Conservation (phyloP, 2,113 vertebrate species). For the Gulo gulo region DNA sequence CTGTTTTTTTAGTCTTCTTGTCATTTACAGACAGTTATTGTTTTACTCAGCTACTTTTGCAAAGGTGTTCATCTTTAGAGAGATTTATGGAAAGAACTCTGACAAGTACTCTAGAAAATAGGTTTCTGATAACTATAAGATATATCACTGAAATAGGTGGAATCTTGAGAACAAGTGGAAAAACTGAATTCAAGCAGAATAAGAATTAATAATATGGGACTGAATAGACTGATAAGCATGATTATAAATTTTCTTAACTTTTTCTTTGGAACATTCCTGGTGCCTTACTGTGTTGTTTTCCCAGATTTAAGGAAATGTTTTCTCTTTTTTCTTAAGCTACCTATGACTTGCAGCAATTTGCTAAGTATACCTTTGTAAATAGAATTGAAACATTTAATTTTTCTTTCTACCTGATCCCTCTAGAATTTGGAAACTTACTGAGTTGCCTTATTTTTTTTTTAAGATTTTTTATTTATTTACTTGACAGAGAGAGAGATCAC, state of each 20-base stretch:
- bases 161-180: neutral
- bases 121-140: neutral
- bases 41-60: neutral
- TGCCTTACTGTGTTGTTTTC: neutral
- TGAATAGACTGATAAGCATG: neutral
- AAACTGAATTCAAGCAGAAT: neutral
- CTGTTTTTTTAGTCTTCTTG: neutral
- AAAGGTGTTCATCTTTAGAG: neutral
- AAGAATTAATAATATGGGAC: neutral
- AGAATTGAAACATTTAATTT: neutral
- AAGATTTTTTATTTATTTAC: no score
- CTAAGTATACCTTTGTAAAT: neutral
- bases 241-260: neutral
- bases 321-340: neutral
- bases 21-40: neutral
- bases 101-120: neutral
- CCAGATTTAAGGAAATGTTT: neutral
- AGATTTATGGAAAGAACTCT: neutral
- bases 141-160: neutral
- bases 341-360: neutral
- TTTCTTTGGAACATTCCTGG: neutral
- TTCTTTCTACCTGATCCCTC: neutral
- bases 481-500: no score
- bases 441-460: neutral
- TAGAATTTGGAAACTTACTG: neutral